These are phyloP conservation scores for Tetropium fuscum DNA, from an alignment of 2,888 invertebrate genomes.

Conservation along the genomic window DNA sequence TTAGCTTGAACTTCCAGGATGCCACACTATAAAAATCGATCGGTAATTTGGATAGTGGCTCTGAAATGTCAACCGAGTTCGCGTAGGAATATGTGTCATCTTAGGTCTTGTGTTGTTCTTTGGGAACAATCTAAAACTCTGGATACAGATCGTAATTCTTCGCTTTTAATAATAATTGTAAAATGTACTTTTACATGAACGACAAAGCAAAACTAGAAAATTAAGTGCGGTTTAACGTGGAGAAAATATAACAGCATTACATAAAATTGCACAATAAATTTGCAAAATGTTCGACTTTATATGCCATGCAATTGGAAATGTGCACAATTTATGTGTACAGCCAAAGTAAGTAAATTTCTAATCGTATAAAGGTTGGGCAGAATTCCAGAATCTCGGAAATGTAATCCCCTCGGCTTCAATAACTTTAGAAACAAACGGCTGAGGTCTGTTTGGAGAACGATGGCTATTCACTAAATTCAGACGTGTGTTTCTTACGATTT, in stretches of 20 bases:
- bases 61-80: too few species aligned
- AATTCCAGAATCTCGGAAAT: conserved; percentile 34
- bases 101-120: too few species aligned
- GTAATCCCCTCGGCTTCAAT: conserved; percentile 40
- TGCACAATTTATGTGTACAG: conserved; percentile 32
- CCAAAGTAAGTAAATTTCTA: conserved; percentile 40
- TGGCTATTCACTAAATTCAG: conserved; percentile 36
- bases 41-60: too few species aligned
- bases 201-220: too few species aligned
- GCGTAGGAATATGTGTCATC: too few species aligned
- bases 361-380: conserved; percentile 41
- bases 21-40: too few species aligned
- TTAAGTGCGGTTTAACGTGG: conserved; percentile 15
- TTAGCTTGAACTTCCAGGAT: too few species aligned
- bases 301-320: conserved; percentile 33
- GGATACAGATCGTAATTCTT: too few species aligned
- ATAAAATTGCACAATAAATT: conserved; percentile 30
- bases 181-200: too few species aligned
- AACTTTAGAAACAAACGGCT: conserved; percentile 40
- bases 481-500: conserved; percentile 26
- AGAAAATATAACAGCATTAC: conserved; percentile 15
- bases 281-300: conserved; percentile 25
- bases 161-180: too few species aligned
- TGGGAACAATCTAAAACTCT: too few species aligned
- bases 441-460: conserved; percentile 39